Evolutionary conservation across 2,113 vertebrate genomes (phyloP).

Genomic region (Corydoras sp.): DNA sequence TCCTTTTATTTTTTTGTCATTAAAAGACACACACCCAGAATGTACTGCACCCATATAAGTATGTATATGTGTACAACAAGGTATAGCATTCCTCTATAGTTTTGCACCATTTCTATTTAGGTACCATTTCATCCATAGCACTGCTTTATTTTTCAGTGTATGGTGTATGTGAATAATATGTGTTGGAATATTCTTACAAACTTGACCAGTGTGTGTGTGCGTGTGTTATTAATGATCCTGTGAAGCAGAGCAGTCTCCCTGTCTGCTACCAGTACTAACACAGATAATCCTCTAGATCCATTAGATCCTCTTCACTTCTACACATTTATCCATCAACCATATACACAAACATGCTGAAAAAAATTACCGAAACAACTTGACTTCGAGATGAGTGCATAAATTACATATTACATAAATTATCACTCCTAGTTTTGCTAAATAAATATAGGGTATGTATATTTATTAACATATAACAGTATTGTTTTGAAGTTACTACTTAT

Average conservation of each 20-base stretch:
- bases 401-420: no score
- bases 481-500: no score
- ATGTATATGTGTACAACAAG: background rate
- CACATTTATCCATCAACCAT: slow-evolving; percentile 61
- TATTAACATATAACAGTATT: no score
- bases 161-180: no score
- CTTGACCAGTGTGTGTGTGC: background rate
- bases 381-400: no score
- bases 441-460: no score
- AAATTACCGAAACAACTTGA: no score
- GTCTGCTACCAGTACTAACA: slow-evolving; percentile 65
- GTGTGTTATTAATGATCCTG: slow-evolving; percentile 63
- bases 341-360: background rate
- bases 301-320: slow-evolving; percentile 72
- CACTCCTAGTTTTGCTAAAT: no score
- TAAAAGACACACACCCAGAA: slow-evolving; percentile 62
- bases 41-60: slow-evolving; percentile 48
- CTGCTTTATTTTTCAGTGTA: no score
- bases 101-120: background rate
- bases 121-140: background rate
- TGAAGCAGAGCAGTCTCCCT: slow-evolving; percentile 62
- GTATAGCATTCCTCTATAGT: slow-evolving; percentile 17
- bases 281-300: slow-evolving; percentile 71
- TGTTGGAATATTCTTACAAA: no score
- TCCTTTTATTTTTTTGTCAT: slow-evolving; percentile 49